Percentiles rank a stretch among this genome's conserved stretches.
Conservation (phyloP, 2,888 invertebrate genomes). For the Ephialtes manifestator region DNA sequence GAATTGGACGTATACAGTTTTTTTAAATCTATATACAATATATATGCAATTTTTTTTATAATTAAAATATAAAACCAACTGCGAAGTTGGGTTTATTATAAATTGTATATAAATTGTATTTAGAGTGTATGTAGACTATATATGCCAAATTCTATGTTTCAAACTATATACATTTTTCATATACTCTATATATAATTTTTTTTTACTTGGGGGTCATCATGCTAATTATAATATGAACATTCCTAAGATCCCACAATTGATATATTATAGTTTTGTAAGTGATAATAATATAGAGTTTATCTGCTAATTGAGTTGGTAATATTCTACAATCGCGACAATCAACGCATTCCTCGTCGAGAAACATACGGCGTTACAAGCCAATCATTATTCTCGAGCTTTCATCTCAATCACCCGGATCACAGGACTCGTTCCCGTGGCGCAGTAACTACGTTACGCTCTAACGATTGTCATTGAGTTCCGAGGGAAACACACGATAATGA, state of each 20-base stretch:
- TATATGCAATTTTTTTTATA: no score
- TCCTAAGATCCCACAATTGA: background rate
- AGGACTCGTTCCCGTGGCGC: conserved; percentile 62
- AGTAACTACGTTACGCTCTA: conserved; percentile 69
- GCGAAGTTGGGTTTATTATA: no score
- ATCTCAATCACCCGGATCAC: background rate
- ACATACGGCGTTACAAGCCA: background rate
- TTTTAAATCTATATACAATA: no score
- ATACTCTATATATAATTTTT: no score
- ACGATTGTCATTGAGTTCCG: conserved; percentile 73
- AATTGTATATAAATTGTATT: no score
- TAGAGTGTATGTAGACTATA: no score
- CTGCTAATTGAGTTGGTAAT: conserved; percentile 26
- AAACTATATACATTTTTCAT: no score
- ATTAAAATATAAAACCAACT: no score
- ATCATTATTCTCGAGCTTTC: background rate
- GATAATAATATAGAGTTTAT: conserved; percentile 19
- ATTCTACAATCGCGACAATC: conserved; percentile 19
- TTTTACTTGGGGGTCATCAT: conserved; percentile 7
- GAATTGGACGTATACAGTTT: no score
- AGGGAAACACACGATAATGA: conserved; percentile 35
- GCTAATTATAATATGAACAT: background rate
- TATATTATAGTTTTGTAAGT: conserved; percentile 21
- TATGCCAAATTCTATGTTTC: no score
- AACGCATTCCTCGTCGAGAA: conserved; percentile 3